Conservation (phyloP, 2,797 vertebrate species). For the Lithobates sylvaticus region DNA sequence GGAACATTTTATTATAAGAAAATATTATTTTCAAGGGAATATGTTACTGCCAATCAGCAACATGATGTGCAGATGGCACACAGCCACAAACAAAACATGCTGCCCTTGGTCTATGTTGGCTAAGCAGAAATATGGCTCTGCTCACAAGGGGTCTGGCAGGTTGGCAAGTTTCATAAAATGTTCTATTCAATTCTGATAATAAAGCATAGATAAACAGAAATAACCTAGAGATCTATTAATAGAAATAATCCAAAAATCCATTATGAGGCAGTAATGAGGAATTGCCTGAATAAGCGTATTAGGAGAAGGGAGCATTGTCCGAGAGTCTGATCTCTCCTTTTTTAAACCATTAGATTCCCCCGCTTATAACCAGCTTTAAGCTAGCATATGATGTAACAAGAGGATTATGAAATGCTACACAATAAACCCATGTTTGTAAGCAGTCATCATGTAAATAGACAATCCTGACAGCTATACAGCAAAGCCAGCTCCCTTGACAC, state of each 20-base stretch:
- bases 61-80: too few species aligned
- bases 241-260: slow-evolving; percentile 2
- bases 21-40: too few species aligned
- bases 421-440: background rate
- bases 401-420: background rate
- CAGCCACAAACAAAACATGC: background rate
- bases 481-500: background rate
- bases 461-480: background rate
- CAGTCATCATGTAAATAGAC: background rate
- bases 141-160: background rate
- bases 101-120: too few species aligned
- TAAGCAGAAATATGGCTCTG: too few species aligned
- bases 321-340: background rate
- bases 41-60: background rate
- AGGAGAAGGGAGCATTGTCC: background rate
- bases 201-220: background rate
- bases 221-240: background rate
- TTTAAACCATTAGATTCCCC: background rate
- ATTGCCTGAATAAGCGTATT: background rate
- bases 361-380: background rate
- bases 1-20: background rate
- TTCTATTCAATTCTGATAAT: background rate
- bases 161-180: background rate
- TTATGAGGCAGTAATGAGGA: background rate
- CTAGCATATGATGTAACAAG: background rate